Evolutionary conservation across 2,113 vertebrate species (phyloP).

Genomic region (Telmatochromis sp.): DNA sequence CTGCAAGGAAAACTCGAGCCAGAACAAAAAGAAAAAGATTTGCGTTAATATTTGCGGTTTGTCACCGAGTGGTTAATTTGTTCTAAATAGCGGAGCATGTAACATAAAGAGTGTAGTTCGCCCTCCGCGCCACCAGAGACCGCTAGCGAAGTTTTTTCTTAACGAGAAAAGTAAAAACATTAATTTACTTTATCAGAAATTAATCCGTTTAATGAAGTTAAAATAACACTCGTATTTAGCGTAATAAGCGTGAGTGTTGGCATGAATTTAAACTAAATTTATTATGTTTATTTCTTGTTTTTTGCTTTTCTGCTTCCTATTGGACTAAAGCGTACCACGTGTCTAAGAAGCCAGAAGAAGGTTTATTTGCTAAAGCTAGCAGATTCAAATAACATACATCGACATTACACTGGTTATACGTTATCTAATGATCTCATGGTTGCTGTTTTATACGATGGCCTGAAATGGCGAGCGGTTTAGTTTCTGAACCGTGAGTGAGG

Average conservation of each 20-base stretch:
- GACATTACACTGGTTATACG: not conserved
- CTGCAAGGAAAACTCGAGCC: not conserved
- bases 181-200: not conserved
- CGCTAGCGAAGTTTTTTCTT: not conserved
- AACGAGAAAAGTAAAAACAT: not conserved
- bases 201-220: not conserved
- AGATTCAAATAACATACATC: not conserved
- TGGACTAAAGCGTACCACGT: not conserved
- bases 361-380: not conserved
- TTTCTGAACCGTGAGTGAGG: not conserved
- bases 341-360: fast-evolving
- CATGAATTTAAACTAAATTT: not conserved
- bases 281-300: not conserved
- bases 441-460: not conserved
- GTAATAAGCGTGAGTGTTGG: fast-evolving
- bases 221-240: not conserved
- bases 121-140: not conserved
- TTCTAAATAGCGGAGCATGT: not conserved
- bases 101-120: not conserved
- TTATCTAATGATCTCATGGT: not conserved
- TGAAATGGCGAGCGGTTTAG: not conserved
- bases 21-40: not conserved
- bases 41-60: not conserved
- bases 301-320: not conserved
- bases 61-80: not conserved